Evolutionary conservation across 2,797 vertebrate genomes (phyloP), one percentile per base, ranked within the genome.

Genomic region (Cynodonichthys magdalenae): DNA sequence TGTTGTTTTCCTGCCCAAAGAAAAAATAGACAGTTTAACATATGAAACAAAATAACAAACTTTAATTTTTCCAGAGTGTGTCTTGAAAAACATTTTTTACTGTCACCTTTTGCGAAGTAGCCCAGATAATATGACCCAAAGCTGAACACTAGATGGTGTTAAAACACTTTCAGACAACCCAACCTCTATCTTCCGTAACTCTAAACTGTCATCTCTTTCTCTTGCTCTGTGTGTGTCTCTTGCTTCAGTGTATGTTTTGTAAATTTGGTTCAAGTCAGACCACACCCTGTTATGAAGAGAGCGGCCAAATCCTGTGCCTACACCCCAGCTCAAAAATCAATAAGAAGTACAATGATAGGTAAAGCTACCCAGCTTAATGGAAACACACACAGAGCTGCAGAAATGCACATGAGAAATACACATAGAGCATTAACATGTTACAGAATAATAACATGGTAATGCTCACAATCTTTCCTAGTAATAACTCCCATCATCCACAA

Each of bases 131-230:
- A 74, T 15, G 15, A 54, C 15, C 18, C 47, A 64, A 57, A 53
- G 15, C 20, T 66, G 20, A 87, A 85, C 92, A 91, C 84, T 87
- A 94, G 93, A 75, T 90, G 92, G 89, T 66, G 83, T 17, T 77
- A 78, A 71, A 84, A 73, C 57, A 39, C 31, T 70, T 61, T 50
- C 15, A 71, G 44, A 70, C 15, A 66, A 44, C n/a, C 27, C n/a
- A 55, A 15, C 5, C n/a, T 48, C 31, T 18, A 29, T 17, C 15
- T 50, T 41, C 27, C 15, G 59, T 59, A 58, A 48, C 29, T 58
- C 5, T 10, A 39, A 64, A 46, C 39, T 39, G 60, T 69, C 10
- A 52, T 20, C 41, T 57, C 36, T 17, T 52, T 79, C 18, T 12
- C 63, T 11, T 10, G 11, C 10, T 11, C 31, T 8, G 1, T 34